Evolutionary conservation across 1,140 invertebrate species (phyloP).

Genomic region (Bacillus rossius): DNA sequence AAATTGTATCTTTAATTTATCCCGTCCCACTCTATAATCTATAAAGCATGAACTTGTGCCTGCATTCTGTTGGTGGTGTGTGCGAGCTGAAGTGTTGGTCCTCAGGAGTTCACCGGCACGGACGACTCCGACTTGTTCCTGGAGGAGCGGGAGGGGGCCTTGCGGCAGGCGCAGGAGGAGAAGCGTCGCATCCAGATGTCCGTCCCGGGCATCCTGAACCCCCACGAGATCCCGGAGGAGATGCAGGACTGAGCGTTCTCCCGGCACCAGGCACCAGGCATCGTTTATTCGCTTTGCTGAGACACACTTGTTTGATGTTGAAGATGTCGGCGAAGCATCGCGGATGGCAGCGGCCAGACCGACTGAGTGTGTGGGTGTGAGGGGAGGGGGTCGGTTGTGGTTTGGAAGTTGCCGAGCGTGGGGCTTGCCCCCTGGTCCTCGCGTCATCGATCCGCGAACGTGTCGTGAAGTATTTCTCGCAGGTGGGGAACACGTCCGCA

Average conservation of each 20-base stretch:
- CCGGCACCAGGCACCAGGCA: neutral
- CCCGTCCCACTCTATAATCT: too few relatives aligned
- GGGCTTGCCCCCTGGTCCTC: too few relatives aligned
- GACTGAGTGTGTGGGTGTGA: too few relatives aligned
- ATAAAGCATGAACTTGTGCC: too few relatives aligned
- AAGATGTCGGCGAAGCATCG: neutral
- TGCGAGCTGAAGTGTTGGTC: conserved; percentile 9
- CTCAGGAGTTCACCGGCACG: conserved; percentile 94
- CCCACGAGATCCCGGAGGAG: conserved; percentile 94
- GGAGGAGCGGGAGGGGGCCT: conserved; percentile 87
- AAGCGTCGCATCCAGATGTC: conserved; percentile 89
- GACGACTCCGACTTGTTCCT: conserved; percentile 96
- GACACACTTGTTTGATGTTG: neutral
- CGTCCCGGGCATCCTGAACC: conserved; percentile 95
- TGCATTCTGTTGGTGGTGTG: too few relatives aligned
- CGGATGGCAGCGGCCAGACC: too few relatives aligned
- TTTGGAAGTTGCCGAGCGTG: too few relatives aligned
- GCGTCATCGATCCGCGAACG: too few relatives aligned
- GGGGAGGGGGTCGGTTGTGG: too few relatives aligned
- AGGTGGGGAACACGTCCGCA: too few relatives aligned
- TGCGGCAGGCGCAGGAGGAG: conserved; percentile 86
- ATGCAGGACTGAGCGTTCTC: conserved; percentile 86
- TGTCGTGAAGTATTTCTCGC: too few relatives aligned
- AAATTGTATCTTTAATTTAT: too few relatives aligned
- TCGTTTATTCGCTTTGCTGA: neutral